Percentiles rank a stretch among this genome's conserved stretches.
These are phyloP conservation scores for Trichoplusia ni DNA, from an alignment of 1,140 invertebrate genomes.

Conservation along the genomic window DNA sequence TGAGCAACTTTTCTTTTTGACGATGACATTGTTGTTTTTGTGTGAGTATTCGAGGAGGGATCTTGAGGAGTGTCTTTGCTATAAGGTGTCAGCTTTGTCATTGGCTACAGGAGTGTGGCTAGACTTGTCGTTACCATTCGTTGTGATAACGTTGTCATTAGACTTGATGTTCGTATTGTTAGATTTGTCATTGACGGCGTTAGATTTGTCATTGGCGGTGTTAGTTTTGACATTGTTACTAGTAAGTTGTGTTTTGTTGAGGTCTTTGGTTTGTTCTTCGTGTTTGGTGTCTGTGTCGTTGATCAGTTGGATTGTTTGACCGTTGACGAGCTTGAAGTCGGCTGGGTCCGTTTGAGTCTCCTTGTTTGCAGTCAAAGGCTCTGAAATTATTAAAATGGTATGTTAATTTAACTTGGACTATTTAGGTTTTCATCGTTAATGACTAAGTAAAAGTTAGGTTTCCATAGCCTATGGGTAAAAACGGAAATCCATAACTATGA, in stretches of 20 bases:
- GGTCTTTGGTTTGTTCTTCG: slow-evolving; percentile 37
- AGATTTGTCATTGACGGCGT: too few relatives aligned
- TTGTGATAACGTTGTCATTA: too few relatives aligned
- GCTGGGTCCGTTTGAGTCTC: slow-evolving; percentile 66
- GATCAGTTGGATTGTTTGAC: slow-evolving; percentile 53
- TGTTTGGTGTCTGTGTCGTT: slow-evolving; percentile 42
- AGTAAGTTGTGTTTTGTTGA: slow-evolving; percentile 28
- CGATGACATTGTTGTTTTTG: slow-evolving; percentile 54
- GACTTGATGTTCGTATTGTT: too few relatives aligned
- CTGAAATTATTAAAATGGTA: slow-evolving; percentile 48
- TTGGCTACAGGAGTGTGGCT: slow-evolving; percentile 39
- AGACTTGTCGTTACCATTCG: too few relatives aligned
- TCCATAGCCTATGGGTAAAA: too few relatives aligned
- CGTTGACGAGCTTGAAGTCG: slow-evolving; percentile 65
- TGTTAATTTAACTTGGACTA: too few relatives aligned
- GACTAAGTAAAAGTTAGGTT: too few relatives aligned
- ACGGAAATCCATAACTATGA: too few relatives aligned
- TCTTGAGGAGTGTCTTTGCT: slow-evolving; percentile 68
- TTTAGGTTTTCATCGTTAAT: too few relatives aligned
- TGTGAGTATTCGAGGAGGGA: slow-evolving; percentile 56
- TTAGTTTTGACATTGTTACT: slow-evolving; percentile 31
- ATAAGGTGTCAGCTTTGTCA: slow-evolving; percentile 62
- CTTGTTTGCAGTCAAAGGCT: slow-evolving; percentile 59
- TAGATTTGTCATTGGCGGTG: slow-evolving; percentile 24
- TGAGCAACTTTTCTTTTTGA: slow-evolving; percentile 70